phyloP scores from a whole-genome alignment of 1,140 invertebrate species.

The Homalodisca vitripennis region DNA sequence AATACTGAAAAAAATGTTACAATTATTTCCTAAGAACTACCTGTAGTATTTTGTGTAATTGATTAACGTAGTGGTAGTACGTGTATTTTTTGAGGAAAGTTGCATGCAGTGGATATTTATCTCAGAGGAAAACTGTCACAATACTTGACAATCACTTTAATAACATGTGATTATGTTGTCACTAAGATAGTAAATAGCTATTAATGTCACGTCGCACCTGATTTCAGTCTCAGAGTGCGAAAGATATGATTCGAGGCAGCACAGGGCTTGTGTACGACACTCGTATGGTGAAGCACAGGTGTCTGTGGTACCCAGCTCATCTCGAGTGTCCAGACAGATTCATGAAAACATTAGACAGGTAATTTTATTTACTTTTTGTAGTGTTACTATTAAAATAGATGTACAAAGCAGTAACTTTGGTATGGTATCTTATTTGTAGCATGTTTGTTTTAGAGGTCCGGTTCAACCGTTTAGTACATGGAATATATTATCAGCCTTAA shows the following conservation, averaged over 20 bases:
- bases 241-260: slow-evolving; percentile 53
- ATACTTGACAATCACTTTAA: background rate
- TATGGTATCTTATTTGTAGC: too few relatives aligned
- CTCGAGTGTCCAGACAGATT: slow-evolving; percentile 80
- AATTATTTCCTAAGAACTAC: too few relatives aligned
- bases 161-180: background rate
- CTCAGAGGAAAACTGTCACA: background rate
- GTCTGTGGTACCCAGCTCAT: slow-evolving; percentile 80
- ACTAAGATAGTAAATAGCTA: background rate
- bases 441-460: too few relatives aligned
- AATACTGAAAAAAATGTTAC: too few relatives aligned
- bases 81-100: background rate
- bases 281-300: slow-evolving; percentile 73
- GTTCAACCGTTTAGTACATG: too few relatives aligned
- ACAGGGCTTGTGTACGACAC: slow-evolving; percentile 81
- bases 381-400: too few relatives aligned
- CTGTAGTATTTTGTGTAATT: background rate
- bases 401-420: background rate
- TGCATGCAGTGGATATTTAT: background rate
- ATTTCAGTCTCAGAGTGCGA: slow-evolving; percentile 63
- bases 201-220: background rate
- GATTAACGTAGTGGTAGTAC: background rate
- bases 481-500: too few relatives aligned
- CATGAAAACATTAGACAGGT: slow-evolving; percentile 64
- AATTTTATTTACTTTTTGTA: background rate